These are phyloP conservation scores for Laterallus jamaicensis DNA, from an alignment of 2,113 vertebrate species.

Conservation along the genomic window DNA sequence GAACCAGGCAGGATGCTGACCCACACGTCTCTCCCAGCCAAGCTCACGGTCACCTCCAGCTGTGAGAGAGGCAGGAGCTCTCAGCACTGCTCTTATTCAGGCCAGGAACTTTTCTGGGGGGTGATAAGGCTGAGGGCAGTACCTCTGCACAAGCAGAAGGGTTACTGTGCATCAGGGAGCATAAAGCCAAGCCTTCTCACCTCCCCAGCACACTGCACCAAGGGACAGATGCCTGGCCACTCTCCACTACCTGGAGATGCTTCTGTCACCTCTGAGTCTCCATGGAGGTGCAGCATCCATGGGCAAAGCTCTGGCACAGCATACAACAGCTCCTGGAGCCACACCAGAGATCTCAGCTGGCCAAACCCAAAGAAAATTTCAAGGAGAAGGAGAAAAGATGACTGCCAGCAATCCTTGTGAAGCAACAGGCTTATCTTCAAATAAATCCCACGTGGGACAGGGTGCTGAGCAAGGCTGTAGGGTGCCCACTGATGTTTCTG, in stretches of 20 bases:
- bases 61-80: background rate
- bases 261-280: background rate
- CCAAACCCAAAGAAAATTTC: background rate
- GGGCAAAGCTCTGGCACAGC: background rate
- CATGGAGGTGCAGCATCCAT: background rate
- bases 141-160: background rate
- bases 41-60: background rate
- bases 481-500: background rate
- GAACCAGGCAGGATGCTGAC: accelerated
- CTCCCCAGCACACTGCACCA: accelerated
- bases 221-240: background rate
- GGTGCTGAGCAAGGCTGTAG: background rate
- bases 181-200: background rate
- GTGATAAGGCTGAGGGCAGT: background rate
- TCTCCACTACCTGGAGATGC: background rate
- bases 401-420: background rate
- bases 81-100: background rate
- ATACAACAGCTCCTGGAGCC: background rate
- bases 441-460: accelerated
- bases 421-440: background rate
- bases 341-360: background rate
- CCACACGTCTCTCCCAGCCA: accelerated
- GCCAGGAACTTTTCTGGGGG: accelerated
- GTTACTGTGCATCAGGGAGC: background rate
- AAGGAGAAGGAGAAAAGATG: background rate